Evolutionary conservation across 2,797 vertebrate genomes (phyloP).

Genomic region (Gila robusta): DNA sequence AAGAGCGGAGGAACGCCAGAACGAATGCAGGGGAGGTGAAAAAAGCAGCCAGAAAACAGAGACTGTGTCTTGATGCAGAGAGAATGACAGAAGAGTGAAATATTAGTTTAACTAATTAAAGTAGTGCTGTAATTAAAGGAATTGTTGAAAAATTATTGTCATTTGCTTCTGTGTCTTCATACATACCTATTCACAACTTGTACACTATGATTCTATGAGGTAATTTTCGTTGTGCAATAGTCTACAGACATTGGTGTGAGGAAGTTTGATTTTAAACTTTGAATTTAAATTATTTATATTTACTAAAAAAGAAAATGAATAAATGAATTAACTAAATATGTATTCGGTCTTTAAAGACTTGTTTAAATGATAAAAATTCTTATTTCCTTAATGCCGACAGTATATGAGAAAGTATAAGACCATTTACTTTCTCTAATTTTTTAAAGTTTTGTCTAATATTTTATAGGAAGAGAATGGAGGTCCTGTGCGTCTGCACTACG

Average conservation of each 20-base stretch:
- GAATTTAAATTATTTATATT: not conserved
- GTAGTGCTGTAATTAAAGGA: not conserved
- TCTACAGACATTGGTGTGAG: not conserved
- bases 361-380: not conserved
- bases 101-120: not conserved
- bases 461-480: not conserved
- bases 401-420: not conserved
- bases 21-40: constrained; percentile 52
- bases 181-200: not conserved
- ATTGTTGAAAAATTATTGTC: not conserved
- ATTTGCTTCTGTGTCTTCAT: not conserved
- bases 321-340: not conserved
- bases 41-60: constrained; percentile 13
- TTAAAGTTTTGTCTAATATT: not conserved
- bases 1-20: constrained; percentile 55
- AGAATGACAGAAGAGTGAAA: constrained; percentile 2
- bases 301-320: not conserved
- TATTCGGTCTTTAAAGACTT: not conserved
- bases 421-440: not conserved
- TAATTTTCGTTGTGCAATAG: not conserved
- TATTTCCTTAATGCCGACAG: not conserved
- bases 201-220: not conserved
- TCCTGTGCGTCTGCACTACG: not conserved
- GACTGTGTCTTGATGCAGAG: constrained; percentile 47
- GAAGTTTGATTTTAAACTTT: not conserved